These are phyloP conservation scores for Dolichopus griseipennis DNA, from an alignment of 2,888 invertebrate genomes.

Conservation along the genomic window DNA sequence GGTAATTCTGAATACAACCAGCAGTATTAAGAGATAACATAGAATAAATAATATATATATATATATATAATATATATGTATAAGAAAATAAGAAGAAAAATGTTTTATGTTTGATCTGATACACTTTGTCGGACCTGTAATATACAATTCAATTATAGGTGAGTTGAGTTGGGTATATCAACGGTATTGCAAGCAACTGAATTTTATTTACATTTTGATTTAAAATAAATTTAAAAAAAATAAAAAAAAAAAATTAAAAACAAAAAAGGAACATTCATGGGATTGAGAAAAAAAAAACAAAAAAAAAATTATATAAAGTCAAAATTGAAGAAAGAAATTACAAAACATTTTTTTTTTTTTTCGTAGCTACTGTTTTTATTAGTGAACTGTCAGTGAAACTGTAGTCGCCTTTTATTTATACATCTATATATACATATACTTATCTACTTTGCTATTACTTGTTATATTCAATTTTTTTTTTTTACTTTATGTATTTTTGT, in stretches of 20 bases:
- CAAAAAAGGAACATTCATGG: not conserved
- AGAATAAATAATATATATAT: not conserved
- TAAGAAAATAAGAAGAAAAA: not conserved
- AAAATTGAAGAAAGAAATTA: not conserved
- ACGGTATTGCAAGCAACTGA: not conserved
- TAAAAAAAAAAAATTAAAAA: not conserved
- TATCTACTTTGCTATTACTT: too few relatives aligned
- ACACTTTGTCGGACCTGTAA: not conserved
- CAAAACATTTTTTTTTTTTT: not conserved
- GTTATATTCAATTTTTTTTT: not conserved
- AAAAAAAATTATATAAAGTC: not conserved
- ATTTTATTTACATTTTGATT: not conserved
- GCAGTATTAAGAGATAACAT: not conserved
- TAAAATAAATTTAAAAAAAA: not conserved
- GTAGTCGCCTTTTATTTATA: not conserved
- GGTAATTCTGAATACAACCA: not conserved
- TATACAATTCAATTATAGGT: not conserved
- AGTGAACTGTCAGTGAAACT: not conserved
- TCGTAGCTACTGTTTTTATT: not conserved
- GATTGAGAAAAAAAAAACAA: not conserved
- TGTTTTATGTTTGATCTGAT: not conserved
- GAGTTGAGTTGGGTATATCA: not conserved
- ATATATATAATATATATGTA: not conserved
- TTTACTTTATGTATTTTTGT: not conserved
- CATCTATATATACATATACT: too few relatives aligned